Evolutionary conservation across 2,113 vertebrate genomes (phyloP), one percentile per base, ranked within the genome.

Genomic region (Heliornis fulica): DNA sequence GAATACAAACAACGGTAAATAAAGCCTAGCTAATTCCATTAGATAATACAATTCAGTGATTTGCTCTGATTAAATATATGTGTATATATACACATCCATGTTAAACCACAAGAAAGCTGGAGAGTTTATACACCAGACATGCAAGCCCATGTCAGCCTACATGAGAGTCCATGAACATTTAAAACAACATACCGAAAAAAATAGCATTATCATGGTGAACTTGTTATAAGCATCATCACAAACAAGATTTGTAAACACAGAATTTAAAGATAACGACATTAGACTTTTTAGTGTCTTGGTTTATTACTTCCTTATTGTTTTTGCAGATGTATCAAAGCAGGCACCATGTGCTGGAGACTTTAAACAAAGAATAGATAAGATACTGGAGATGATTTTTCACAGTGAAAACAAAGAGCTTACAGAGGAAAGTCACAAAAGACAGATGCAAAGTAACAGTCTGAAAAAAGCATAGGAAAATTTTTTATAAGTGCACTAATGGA

Each of bases 151-250:
- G 3, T 31, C 36, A 90, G 45, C 22, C 50, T 26, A 34, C 12
- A 13, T 1, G 0, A 79, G 2, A 79, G 21, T 1, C 17, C 23
- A 14, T 4, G 0, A 86, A n/a, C 3, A 16, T 25, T 4, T 46
- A 21, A 22, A 4, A n/a, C n/a, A n/a, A n/a, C n/a, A n/a, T n/a
- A n/a, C n/a, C n/a, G n/a, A 53, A 66, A 38, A 21, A 54, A 77
- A 75, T 6, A 2, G 10, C 21, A 45, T n/a, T 31, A 61, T 23
- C 3, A 31, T 9, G 28, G 7, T 20, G 15, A 64, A 40, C 17
- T 41, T 66, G 36, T 65, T 64, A 38, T 38, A 76, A 59, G 25
- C 32, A 71, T 31, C 32, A 46, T 0, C 28, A 23, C 16, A 50
- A 84, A 83, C 53, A 66, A 16, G 2, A 89, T 29, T 46, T 22